A percentile compares a stretch with the other conserved stretches of the same genome.
phyloP scores from a whole-genome alignment of 2,888 invertebrate species.

The Agrypnus murinus region DNA sequence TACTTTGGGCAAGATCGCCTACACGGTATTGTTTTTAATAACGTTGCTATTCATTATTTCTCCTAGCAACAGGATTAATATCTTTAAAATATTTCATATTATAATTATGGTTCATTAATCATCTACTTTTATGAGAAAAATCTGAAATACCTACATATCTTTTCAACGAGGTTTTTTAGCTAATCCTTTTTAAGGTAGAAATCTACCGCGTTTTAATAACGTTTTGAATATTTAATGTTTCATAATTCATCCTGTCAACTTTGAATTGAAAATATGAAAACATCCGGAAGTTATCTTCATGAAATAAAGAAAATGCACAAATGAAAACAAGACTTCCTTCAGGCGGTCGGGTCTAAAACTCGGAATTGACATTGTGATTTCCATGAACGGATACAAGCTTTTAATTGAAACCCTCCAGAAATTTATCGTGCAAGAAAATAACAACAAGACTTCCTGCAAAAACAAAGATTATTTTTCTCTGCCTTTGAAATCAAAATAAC shows the following conservation, averaged over 20 bases:
- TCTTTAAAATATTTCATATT: neutral
- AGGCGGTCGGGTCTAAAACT: neutral
- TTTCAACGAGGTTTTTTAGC: too few relatives aligned
- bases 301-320: neutral
- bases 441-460: too few relatives aligned
- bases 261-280: neutral
- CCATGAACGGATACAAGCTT: neutral
- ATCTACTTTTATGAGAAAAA: too few relatives aligned
- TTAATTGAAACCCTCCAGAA: neutral
- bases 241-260: neutral
- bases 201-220: neutral
- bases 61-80: neutral
- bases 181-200: too few relatives aligned
- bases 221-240: neutral
- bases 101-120: too few relatives aligned
- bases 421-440: neutral
- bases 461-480: too few relatives aligned
- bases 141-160: too few relatives aligned
- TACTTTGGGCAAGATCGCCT: conserved; percentile 5
- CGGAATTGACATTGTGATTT: neutral
- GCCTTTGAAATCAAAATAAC: too few relatives aligned
- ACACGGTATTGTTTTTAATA: conserved; percentile 2
- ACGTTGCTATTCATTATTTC: conserved; percentile 6
- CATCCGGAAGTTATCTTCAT: neutral
- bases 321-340: conserved; percentile 10